These are phyloP conservation scores for Vimba vimba DNA, from an alignment of 2,113 vertebrate genomes.

Conservation along the genomic window DNA sequence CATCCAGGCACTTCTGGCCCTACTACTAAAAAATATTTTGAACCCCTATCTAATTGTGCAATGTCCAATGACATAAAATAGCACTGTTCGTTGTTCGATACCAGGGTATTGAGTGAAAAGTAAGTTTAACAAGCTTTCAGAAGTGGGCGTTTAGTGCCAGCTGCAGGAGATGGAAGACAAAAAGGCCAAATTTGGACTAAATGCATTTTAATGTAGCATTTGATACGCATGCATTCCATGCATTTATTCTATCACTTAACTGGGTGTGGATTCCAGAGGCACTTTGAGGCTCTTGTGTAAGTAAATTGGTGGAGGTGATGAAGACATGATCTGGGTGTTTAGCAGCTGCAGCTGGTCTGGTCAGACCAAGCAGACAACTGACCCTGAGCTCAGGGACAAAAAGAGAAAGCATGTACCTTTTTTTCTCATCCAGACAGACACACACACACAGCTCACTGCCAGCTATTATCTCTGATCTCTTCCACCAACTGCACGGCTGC, in stretches of 20 bases:
- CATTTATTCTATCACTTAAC: slow-evolving; percentile 16
- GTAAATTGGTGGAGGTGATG: slow-evolving; percentile 34
- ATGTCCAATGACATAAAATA: not conserved
- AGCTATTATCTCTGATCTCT: slow-evolving; percentile 48
- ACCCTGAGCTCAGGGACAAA: slow-evolving; percentile 48
- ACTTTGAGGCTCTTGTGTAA: slow-evolving; percentile 11
- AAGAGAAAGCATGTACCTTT: slow-evolving; percentile 25
- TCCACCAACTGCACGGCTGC: slow-evolving; percentile 24
- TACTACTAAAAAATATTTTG: not conserved
- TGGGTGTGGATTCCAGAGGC: not conserved
- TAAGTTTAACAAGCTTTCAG: not conserved
- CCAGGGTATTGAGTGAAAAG: not conserved
- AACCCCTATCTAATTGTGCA: not conserved
- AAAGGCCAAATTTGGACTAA: slow-evolving; percentile 22
- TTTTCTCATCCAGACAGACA: not conserved
- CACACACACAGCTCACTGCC: slow-evolving; percentile 16
- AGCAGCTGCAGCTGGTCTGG: slow-evolving; percentile 48
- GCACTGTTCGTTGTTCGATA: not conserved
- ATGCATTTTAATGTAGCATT: slow-evolving; percentile 21
- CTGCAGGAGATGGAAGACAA: not conserved
- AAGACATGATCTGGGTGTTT: slow-evolving; percentile 50
- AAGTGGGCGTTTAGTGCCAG: not conserved
- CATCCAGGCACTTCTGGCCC: not conserved
- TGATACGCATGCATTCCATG: not conserved
- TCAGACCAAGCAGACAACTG: slow-evolving; percentile 34